These are phyloP conservation scores for Mimas tiliae DNA, from an alignment of 2,888 invertebrate species.

Conservation along the genomic window DNA sequence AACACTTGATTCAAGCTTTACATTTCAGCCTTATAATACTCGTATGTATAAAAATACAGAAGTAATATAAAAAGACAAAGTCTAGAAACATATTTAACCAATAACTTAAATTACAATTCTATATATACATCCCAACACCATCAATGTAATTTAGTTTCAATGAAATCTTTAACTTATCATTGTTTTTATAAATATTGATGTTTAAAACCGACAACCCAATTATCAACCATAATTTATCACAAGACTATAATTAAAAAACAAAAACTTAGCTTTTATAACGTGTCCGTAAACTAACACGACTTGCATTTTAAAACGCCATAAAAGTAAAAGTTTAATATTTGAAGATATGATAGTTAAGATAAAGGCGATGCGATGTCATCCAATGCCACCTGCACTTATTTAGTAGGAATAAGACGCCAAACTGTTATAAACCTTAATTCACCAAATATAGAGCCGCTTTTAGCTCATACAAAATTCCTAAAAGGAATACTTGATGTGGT, in stretches of 20 bases:
- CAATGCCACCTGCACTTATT: slow-evolving; percentile 76
- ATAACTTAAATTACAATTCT: no score
- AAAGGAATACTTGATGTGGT: slow-evolving; percentile 75
- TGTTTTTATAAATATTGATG: slow-evolving; percentile 3
- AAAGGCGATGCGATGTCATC: slow-evolving; percentile 64
- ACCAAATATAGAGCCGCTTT: slow-evolving; percentile 35
- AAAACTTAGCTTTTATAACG: slow-evolving; percentile 46
- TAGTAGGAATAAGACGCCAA: slow-evolving; percentile 33
- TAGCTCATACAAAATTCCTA: slow-evolving; percentile 38
- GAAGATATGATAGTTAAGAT: slow-evolving; percentile 78
- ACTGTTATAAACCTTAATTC: slow-evolving; percentile 41
- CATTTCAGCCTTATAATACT: no score
- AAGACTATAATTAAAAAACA: slow-evolving; percentile 41
- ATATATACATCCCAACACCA: not conserved
- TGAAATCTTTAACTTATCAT: not conserved
- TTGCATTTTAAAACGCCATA: slow-evolving; percentile 74
- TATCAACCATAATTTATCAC: slow-evolving; percentile 17
- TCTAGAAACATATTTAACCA: no score
- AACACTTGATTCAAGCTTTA: no score
- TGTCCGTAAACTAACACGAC: slow-evolving; percentile 69
- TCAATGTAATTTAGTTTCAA: no score
- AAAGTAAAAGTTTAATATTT: slow-evolving; percentile 82
- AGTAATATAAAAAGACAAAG: no score
- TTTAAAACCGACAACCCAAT: slow-evolving; percentile 18
- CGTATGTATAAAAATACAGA: no score